phyloP scores from a whole-genome alignment of 2,797 vertebrate genomes.

The Schizothorax lantsangensis region DNA sequence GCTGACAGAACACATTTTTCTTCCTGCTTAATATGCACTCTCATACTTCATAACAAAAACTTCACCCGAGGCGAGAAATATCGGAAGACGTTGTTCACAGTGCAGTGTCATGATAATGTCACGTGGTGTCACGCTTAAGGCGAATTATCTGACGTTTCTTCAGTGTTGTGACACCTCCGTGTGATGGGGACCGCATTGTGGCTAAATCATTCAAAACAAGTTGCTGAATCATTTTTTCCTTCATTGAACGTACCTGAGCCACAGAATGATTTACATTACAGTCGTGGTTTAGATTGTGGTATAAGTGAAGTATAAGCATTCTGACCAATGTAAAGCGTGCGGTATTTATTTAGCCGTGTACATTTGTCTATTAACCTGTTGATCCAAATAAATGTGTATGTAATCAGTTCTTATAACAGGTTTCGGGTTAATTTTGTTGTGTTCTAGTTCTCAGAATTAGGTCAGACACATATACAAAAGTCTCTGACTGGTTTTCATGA shows the following conservation, averaged over 20 bases:
- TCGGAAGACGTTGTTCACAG: constrained; percentile 34
- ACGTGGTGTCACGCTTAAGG: constrained; percentile 30
- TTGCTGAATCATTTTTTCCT: constrained; percentile 26
- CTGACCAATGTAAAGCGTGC: neutral
- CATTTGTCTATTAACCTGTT: constrained; percentile 9
- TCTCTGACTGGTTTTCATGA: constrained; percentile 61
- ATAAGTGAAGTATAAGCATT: neutral
- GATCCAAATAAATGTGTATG: constrained; percentile 1
- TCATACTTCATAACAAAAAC: constrained; percentile 83
- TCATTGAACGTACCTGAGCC: neutral
- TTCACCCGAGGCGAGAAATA: constrained; percentile 43
- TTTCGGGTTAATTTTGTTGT: constrained; percentile 19
- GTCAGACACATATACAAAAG: constrained; percentile 24
- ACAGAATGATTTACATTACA: constrained; percentile 9
- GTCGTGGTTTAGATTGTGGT: neutral
- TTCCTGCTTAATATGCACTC: constrained; percentile 84
- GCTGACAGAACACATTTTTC: constrained; percentile 87
- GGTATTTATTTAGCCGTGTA: neutral
- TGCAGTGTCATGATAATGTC: constrained; percentile 43
- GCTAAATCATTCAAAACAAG: constrained; percentile 34
- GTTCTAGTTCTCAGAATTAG: constrained; percentile 53
- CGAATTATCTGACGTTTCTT: constrained; percentile 34
- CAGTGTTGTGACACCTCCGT: constrained; percentile 36
- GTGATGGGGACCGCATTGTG: constrained; percentile 30
- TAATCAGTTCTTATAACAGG: constrained; percentile 30